Evolutionary conservation across 2,113 vertebrate species (phyloP), one percentile per base, ranked within the genome.

Genomic region (Tympanuchus pallidicinctus): DNA sequence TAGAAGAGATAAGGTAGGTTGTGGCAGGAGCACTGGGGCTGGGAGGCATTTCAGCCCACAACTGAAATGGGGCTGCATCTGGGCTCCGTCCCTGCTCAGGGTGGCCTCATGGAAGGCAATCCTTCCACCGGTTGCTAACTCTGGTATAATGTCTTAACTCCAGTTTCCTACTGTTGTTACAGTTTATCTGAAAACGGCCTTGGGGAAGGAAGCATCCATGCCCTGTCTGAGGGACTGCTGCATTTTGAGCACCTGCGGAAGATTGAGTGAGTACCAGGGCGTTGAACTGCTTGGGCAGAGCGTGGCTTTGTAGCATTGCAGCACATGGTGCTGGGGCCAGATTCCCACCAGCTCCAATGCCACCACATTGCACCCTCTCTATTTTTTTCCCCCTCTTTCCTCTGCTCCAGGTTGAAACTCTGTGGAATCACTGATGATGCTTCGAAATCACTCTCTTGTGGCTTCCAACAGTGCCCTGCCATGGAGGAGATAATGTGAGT

Each of bases 131-230:
- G 30, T 17, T 16, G 24, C 30, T 45, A 40, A 34, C 36, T 80
- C 6, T 43, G 70, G 36, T 3, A 28, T 8, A 54, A 42, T 2
- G 59, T 71, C 27, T 30, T 27, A 36, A 66, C 72, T 75, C 64
- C 54, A 30, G 17, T 69, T 77, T 82, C 70, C 69, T 3, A 14
- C 78, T 86, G 5, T 47, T 30, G 71, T 57, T 47, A 3, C 94
- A 99, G 99, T 89, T 88, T 99, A 82, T 98, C 99, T 64, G 97
- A 98, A 81, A 99, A 99, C 91, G 9, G 2, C 11, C 90, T 99
- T 32, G 97, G 97, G 4, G 20, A 47, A 8, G 88, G 94, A 65
- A 97, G 98, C 4, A 90, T 97, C 16, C 18, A 7, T 11, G 94
- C 36, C 70, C 94, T 99, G 75, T 93, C 96, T 1, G 21, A 95